phyloP scores from a whole-genome alignment of 30 jellyfish, hydroid and myxozoan species.

The Nemopilema nomurai region DNA sequence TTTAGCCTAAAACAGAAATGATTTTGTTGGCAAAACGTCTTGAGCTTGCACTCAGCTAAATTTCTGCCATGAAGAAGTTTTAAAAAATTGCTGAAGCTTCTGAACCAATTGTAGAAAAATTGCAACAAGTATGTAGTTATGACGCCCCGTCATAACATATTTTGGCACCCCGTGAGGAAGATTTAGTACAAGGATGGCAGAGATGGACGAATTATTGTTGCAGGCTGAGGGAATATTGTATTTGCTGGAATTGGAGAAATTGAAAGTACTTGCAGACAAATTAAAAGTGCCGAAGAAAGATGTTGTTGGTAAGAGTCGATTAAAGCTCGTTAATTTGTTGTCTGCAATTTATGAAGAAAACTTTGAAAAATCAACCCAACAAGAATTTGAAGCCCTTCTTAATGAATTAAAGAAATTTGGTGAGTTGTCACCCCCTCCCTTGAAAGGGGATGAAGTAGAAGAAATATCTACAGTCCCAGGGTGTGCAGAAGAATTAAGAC shows the following conservation, averaged over 20 bases:
- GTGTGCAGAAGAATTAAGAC: not conserved
- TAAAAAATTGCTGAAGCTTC: not conserved
- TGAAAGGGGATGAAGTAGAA: conserved; percentile 10
- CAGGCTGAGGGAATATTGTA: not conserved
- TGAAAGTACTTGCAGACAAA: conserved; percentile 13
- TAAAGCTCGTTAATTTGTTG: not conserved
- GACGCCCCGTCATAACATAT: too few relatives aligned
- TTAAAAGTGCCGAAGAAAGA: conserved; percentile 11
- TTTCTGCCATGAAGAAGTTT: not conserved
- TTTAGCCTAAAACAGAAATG: not conserved
- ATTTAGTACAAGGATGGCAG: not conserved
- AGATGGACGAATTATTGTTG: not conserved
- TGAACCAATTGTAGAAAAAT: not conserved
- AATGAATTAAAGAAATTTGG: not conserved
- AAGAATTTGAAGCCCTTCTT: conserved; percentile 15
- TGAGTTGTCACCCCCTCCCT: not conserved
- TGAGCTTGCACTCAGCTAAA: not conserved
- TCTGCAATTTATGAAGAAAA: conserved; percentile 2
- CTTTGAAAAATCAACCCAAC: conserved; percentile 7
- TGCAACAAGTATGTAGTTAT: too few relatives aligned
- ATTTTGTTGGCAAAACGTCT: not conserved
- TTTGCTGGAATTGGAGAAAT: conserved; percentile 5
- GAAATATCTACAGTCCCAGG: conserved; percentile 4
- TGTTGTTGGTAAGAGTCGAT: conserved; percentile 15
- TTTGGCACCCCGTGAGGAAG: not conserved